Base-by-base conservation (phyloP, 2,797 vertebrate species). In the Miichthys miiuy region DNA sequence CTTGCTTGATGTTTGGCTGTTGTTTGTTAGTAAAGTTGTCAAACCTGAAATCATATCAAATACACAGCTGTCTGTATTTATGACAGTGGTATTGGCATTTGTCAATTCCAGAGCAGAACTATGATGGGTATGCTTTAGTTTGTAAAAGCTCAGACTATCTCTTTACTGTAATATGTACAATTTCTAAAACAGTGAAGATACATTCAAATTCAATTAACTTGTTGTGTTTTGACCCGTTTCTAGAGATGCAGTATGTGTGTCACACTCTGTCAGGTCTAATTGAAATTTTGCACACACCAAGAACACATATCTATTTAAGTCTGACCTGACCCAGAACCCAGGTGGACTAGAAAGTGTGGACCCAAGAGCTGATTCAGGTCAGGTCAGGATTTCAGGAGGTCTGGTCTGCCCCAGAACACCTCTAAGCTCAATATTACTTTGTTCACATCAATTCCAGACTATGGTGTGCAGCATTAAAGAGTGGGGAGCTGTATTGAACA, bases 401-500 rank as follows among this genome's bases (percentile, higher is more conserved):
- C 5, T 50, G 6, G 23, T 51, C 38, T n/a, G 18, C 20, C 51
- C 42, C n/a, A 10, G 4, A 65, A 61, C 0, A 20, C 20, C n/a
- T 38, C 11, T 54, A 23, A 83, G 23, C 21, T 77, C 42, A 74
- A 55, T 56, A 68, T 48, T 41, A 60, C 27, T 81, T 71, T 27
- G 23, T 46, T 50, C 13, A 46, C 25, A 75, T 81, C 38, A 70
- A 48, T 75, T 54, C 68, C 14, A 51, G 51, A 68, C 55, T 44
- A 51, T 17, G 8, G 46, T 61, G 34, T 9, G 34, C 23, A 58
- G 61, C 25, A 56, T 81, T 34, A 63, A 77, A 42, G 34, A 27
- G n/a, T 27, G 25, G 20, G 20, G 5, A 71, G 47, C 16, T 42
- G 9, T 51, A 47, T 11, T 46, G 16, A 71, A 55, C 27, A 21